phyloP scores from a whole-genome alignment of 2,797 vertebrate species.

The Anguilla megastoma region DNA sequence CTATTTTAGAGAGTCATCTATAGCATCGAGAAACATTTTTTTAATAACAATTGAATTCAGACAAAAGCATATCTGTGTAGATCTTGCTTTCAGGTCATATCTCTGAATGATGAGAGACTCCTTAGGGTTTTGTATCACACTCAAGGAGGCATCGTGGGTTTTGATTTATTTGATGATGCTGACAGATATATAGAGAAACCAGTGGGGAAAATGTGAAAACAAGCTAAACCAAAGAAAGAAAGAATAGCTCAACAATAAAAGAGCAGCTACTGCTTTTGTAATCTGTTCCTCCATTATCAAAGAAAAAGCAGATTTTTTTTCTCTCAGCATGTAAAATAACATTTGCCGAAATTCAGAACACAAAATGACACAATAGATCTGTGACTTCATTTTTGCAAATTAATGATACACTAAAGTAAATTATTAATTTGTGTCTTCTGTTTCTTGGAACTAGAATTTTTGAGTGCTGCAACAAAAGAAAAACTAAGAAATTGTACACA shows the following conservation, averaged over 20 bases:
- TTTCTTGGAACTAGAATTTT: neutral
- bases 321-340: neutral
- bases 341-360: neutral
- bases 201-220: neutral
- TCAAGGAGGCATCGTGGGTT: neutral
- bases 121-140: neutral
- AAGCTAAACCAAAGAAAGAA: constrained; percentile 4
- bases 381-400: neutral
- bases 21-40: neutral
- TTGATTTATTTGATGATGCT: neutral
- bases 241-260: constrained; percentile 9
- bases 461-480: neutral
- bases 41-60: neutral
- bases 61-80: neutral
- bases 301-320: neutral
- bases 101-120: neutral
- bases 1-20: neutral
- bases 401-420: neutral
- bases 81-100: neutral
- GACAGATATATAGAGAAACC: neutral
- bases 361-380: neutral
- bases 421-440: neutral
- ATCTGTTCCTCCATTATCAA: neutral
- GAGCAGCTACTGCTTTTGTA: neutral
- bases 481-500: neutral